phyloP scores from a whole-genome alignment of 1,140 invertebrate species.

The Dolichoris vasculosae region DNA sequence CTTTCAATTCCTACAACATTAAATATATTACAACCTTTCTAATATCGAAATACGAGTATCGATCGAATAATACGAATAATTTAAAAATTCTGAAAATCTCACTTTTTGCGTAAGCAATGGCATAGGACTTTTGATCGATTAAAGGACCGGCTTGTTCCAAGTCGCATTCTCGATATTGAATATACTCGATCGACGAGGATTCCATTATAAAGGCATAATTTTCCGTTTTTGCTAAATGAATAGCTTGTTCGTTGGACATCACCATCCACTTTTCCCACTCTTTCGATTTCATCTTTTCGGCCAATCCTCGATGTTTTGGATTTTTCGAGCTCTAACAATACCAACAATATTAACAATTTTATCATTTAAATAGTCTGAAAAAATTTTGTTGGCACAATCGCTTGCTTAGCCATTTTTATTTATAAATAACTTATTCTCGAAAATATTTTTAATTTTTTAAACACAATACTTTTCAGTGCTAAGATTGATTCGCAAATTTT shows the following conservation, averaged over 20 bases:
- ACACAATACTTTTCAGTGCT: too few species aligned
- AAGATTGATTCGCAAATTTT: too few species aligned
- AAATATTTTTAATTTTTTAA: not conserved
- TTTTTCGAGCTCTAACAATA: constrained; percentile 78
- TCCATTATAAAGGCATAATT: constrained; percentile 90
- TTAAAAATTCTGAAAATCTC: constrained; percentile 20
- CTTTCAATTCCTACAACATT: not conserved
- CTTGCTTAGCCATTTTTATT: not conserved
- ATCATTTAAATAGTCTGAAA: not conserved
- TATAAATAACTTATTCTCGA: not conserved
- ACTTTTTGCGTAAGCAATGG: constrained; percentile 87
- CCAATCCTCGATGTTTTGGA: constrained; percentile 84
- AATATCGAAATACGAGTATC: not conserved
- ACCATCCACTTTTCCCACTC: constrained; percentile 76
- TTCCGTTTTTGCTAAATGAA: constrained; percentile 74
- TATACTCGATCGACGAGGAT: constrained; percentile 87
- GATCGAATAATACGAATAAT: too few species aligned
- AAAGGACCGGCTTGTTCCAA: constrained; percentile 84
- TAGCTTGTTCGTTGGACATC: constrained; percentile 83
- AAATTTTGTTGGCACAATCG: too few species aligned
- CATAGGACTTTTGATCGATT: constrained; percentile 89
- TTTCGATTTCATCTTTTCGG: constrained; percentile 81
- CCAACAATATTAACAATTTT: not conserved
- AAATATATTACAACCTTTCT: not conserved
- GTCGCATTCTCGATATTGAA: constrained; percentile 84